A percentile compares a stretch with the other conserved stretches of the same genome.
Evolutionary conservation across 2,797 vertebrate species (phyloP).

Genomic region (Sebastes diaconus): DNA sequence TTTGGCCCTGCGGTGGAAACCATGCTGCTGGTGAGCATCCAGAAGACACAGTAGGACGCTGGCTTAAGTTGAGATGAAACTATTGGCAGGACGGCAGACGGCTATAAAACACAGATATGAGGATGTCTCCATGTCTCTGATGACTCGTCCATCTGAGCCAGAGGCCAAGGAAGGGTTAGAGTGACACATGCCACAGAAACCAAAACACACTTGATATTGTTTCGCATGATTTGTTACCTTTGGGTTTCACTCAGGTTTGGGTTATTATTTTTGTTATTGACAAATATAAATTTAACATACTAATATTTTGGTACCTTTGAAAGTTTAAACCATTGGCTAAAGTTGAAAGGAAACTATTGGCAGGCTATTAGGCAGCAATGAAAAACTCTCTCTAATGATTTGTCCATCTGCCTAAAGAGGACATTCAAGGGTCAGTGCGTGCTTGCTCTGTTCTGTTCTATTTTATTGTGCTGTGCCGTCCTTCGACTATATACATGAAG

Average conservation of each 20-base stretch:
- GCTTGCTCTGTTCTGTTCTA: constrained; percentile 11
- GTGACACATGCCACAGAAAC: neutral
- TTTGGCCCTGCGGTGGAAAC: constrained; percentile 58
- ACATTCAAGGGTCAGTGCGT: constrained; percentile 61
- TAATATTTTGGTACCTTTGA: constrained; percentile 47
- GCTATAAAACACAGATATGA: constrained; percentile 68
- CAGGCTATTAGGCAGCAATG: constrained; percentile 51
- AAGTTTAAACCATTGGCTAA: constrained; percentile 53
- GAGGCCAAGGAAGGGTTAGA: neutral
- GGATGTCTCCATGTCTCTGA: constrained; percentile 63
- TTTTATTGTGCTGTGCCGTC: constrained; percentile 14
- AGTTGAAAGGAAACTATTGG: constrained; percentile 64
- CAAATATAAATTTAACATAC: constrained; percentile 46
- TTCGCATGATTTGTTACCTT: constrained; percentile 30
- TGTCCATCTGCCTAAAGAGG: constrained; percentile 71
- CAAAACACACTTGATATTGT: neutral
- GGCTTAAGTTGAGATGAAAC: constrained; percentile 62
- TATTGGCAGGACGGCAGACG: constrained; percentile 52
- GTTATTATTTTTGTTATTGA: constrained; percentile 49
- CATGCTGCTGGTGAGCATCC: constrained; percentile 57
- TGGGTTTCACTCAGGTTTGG: neutral
- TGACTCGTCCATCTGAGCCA: constrained; percentile 44
- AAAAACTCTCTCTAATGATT: constrained; percentile 67
- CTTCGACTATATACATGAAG: neutral
- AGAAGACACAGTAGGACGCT: constrained; percentile 60